Evolutionary conservation across 2,888 invertebrate species (phyloP).

Genomic region (Timandra comae): DNA sequence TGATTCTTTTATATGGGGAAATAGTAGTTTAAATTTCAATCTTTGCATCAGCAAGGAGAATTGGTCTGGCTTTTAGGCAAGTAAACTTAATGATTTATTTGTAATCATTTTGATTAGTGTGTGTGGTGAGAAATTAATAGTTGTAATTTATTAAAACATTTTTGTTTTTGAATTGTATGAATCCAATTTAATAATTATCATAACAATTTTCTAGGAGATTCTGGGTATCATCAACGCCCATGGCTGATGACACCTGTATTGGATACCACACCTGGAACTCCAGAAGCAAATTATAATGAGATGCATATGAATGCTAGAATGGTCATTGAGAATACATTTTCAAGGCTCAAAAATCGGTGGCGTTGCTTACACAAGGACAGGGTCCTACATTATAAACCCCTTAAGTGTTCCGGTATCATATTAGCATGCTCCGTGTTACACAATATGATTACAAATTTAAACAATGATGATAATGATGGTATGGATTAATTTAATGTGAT

Average conservation of each 20-base stretch:
- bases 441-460: conserved; percentile 19
- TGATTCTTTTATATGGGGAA: conserved; percentile 26
- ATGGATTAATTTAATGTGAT: neutral
- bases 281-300: conserved; percentile 16
- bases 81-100: conserved; percentile 1
- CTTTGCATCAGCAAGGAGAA: conserved; percentile 3
- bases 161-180: no score
- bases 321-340: conserved; percentile 16
- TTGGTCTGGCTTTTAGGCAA: conserved; percentile 21
- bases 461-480: conserved; percentile 7
- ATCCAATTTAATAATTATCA: no score
- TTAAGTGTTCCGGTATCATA: conserved; percentile 25
- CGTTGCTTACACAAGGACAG: conserved; percentile 24
- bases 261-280: conserved; percentile 13
- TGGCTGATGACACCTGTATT: conserved; percentile 26
- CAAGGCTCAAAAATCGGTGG: conserved; percentile 20
- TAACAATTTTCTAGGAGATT: conserved; percentile 19
- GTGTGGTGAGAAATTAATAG: no score
- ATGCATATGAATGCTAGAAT: conserved; percentile 18
- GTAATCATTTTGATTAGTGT: no score
- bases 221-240: conserved; percentile 24
- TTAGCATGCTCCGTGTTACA: conserved; percentile 25
- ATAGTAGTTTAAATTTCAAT: conserved; percentile 9
- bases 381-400: conserved; percentile 22
- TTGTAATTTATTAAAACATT: no score